Evolutionary conservation across 2,113 vertebrate genomes (phyloP).

Genomic region (Thunnus maccoyii): DNA sequence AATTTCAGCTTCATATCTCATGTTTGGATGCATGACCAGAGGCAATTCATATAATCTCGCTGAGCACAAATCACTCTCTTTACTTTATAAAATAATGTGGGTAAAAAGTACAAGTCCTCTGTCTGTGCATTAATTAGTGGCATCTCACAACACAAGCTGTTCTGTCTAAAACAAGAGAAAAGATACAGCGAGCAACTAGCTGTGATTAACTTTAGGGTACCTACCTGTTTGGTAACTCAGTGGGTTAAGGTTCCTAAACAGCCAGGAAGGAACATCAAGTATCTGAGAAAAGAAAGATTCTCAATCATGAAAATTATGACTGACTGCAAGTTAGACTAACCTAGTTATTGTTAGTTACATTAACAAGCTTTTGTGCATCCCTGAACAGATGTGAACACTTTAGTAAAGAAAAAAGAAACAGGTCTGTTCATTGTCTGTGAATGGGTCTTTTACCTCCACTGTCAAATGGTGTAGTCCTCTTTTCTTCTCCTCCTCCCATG

Average conservation of each 20-base stretch:
- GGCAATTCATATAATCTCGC: neutral
- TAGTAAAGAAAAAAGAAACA: neutral
- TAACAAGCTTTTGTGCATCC: neutral
- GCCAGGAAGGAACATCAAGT: conserved; percentile 51
- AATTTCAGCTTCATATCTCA: neutral
- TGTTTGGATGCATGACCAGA: neutral
- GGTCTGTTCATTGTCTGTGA: neutral
- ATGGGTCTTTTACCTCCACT: conserved; percentile 58
- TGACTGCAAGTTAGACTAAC: neutral
- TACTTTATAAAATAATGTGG: neutral
- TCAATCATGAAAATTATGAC: neutral
- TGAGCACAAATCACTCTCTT: neutral
- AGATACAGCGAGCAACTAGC: neutral
- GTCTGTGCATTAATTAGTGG: no score
- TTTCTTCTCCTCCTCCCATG: conserved; percentile 51
- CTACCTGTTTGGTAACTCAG: conserved; percentile 24
- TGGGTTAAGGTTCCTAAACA: neutral
- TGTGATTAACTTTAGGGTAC: neutral
- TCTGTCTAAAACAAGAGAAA: neutral
- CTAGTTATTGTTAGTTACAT: neutral
- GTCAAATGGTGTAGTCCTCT: neutral
- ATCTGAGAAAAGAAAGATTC: conserved; percentile 45
- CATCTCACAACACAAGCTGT: no score
- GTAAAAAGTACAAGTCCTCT: neutral
- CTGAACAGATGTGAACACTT: neutral